Base-by-base conservation (phyloP, 2,113 vertebrate species). In the Nestor notabilis region DNA sequence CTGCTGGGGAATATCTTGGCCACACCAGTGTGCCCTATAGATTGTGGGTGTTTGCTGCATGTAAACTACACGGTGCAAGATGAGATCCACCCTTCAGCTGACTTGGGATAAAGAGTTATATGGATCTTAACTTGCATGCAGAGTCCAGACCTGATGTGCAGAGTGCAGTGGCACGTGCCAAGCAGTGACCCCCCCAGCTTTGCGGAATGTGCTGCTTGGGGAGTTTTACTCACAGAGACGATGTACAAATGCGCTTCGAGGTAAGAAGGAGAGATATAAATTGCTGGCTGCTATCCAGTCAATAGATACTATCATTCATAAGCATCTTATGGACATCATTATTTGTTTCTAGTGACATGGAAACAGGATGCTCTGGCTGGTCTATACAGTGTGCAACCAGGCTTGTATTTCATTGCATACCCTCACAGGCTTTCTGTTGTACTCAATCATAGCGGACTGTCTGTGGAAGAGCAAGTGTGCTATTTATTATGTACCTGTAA, bases 401-500 rank as follows among this genome's bases (percentile, higher is more conserved):
- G 84, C 39, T 85, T 25, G 7, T 79, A 61, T 49, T 91, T 72
- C 79, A 55, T 46, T 39, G 63, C 41, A 3, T 14, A 56, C 37
- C 70, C 61, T 17, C 47, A 33, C 75, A 39, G 68, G 9, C 44
- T 79, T 60, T 49, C 78, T 58, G n/a, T 55, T 64, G 49, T 28
- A 24, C 23, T 93, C 86, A 46, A 0, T 61, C 82, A 20, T 13
- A 29, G 83, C 0, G 1, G 19, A 63, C 58, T 72, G 41, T 63
- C 82, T 70, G 63, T 29, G 46, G n/a, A 90, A 81, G 46, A 92
- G 82, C 44, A 85, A 63, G 56, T 39, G 52, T 0, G 1, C 35
- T 64, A 20, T 93, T 94, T 70, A 31, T 77, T 70, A 60, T 16
- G 24, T 56, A 93, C 90, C 78, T 97, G 82, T 88, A 97, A 92